Evolutionary conservation across 2,113 vertebrate species (phyloP), one percentile per base, ranked within the genome.

Genomic region (Neopipo cinnamomea): DNA sequence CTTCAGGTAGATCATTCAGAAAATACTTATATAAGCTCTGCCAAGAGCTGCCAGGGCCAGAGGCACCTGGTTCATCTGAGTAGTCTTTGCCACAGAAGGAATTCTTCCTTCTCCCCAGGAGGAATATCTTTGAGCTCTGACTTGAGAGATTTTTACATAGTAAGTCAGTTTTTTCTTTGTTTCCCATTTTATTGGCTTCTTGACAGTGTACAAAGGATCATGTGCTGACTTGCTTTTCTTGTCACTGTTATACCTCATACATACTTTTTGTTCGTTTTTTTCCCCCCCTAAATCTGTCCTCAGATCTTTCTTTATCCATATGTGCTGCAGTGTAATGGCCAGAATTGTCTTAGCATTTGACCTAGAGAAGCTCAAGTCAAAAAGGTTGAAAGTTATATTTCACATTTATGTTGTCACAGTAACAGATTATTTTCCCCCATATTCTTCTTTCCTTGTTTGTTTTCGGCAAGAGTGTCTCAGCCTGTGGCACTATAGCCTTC

Each of bases 21-120:
- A 73, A 52, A 7, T 22, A 2, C 2, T 49, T 5, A 2, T 14
- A 3, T 19, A 14, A 55, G 4, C 49, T 58, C 19, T 3, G 11
- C 7, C 12, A 12, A 27, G 39, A 17, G 67, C 37, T 91, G 16
- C 31, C 4, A 8, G 17, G n/a, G 28, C 55, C 53, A 25, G 8
- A 58, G 41, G 13, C 35, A 49, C 16, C 37, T 28, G 19, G 5
- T 74, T 58, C 8, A 1, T 44, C 14, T 5, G 0, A 5, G 28
- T 8, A 28, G 53, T 8, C 41, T 35, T 49, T 49, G 24, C 37
- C 24, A 12, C 0, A 2, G 44, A 50, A 63, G 35, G 35, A 61
- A 12, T 63, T 63, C 37, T 63, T 41, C 39, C 20, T 41, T 55
- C 33, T 63, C 21, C 47, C 16, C 20, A 21, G 31, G 55, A 31